Evolutionary conservation across 1,140 invertebrate species (phyloP).

Genomic region (Orius insidiosus): DNA sequence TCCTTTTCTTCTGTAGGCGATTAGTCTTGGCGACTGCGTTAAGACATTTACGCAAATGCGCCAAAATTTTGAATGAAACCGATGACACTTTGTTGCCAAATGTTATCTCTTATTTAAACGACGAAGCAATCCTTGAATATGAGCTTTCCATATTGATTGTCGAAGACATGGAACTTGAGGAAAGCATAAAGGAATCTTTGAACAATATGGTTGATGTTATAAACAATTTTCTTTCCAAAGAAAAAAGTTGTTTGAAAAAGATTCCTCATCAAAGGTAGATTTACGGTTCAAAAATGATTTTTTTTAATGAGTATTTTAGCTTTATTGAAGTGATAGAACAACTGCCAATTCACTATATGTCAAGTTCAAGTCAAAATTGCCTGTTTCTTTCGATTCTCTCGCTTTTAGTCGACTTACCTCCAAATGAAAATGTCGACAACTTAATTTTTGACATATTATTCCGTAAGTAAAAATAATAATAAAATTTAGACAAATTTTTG

Average conservation of each 20-base stretch:
- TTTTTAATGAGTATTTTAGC: no score
- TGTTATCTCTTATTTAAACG: neutral
- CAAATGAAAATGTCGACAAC: conserved; percentile 1
- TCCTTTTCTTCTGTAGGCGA: neutral
- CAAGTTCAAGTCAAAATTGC: conserved; percentile 3
- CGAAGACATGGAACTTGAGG: conserved; percentile 8
- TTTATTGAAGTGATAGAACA: no score
- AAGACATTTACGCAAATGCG: no score
- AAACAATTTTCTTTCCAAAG: conserved; percentile 2
- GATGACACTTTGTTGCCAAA: neutral
- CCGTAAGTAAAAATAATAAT: conserved; percentile 7
- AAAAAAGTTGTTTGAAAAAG: neutral
- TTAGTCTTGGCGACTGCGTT: neutral
- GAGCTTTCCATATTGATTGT: conserved; percentile 11
- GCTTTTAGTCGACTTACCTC: conserved; percentile 7
- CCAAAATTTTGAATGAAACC: neutral
- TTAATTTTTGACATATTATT: conserved; percentile 8
- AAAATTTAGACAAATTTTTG: no score
- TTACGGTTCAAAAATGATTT: no score
- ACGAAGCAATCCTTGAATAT: conserved; percentile 9
- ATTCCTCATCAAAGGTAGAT: no score
- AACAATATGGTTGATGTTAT: conserved; percentile 7
- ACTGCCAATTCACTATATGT: conserved; percentile 9
- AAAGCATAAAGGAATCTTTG: conserved; percentile 1
- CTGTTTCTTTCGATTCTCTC: neutral